Base-by-base conservation (phyloP, 30 jellyfish, hydroid and myxozoan species). In the Hydra vulgaris region DNA sequence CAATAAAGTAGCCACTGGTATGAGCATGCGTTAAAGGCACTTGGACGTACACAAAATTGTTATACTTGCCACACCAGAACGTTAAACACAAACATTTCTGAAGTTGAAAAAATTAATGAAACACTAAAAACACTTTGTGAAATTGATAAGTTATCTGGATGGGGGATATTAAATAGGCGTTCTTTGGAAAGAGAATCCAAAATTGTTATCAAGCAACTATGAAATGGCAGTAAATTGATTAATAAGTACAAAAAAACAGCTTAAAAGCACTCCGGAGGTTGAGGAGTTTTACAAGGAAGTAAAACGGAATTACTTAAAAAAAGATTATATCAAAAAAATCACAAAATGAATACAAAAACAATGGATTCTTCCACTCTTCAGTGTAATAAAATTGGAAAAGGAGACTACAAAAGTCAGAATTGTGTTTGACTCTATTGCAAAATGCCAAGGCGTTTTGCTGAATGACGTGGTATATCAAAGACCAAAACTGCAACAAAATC, bases 131-230 rank as follows among this genome's bases (percentile, higher is more conserved):
- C 71, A 56, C 17, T 17, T n/a, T 56, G 71, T 15, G n/a, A n/a
- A 56, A 56, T 56, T n/a, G n/a, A 17, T 56, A 15, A 56, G n/a
- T 17, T 56, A 56, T 56, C 17, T 56, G n/a, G n/a, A 56, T 56
- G 71, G 71, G n/a, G 26, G 85, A 18, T 78, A 78, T 55, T 52
- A 24, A 55, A 54, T 78, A 15, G 84, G 81, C 15, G 66, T 78
- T 53, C 85, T 84, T 8, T 78, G 84, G 85, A 78, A 78, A 24
- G 27, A 21, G 18, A 53, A 52, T 24, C 84, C 27, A 15, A 55
- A 18, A 16, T 16, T 8, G 15, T 78, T 78, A 78, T 15, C 21
- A 21, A 18, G 23, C 84, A 78, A 78, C 27, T 78, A 8, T 56
- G 23, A 56, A 8, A 56, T 52, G 16, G 84, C 84, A 15, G 12